Conservation (phyloP, 1,140 invertebrate genomes). For the Anadara kagoshimensis region DNA sequence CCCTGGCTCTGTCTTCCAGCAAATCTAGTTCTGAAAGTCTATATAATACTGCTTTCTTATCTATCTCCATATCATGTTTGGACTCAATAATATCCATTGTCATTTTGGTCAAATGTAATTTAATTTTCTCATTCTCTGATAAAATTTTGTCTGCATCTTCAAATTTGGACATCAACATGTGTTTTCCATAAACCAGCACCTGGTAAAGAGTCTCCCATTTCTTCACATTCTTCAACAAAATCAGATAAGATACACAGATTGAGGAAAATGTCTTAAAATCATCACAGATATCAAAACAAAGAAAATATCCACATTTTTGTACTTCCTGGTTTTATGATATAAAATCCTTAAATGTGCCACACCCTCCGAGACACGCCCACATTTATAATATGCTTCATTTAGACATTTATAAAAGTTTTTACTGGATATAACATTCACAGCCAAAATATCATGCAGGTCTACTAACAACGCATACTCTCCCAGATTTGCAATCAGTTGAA, state of each 20-base stretch:
- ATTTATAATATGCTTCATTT: constrained; percentile 35
- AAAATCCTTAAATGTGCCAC: constrained; percentile 31
- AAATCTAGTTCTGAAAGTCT: no score
- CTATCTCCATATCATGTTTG: constrained; percentile 27
- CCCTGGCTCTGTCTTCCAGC: no score
- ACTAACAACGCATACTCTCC: constrained; percentile 32
- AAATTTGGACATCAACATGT: constrained; percentile 33
- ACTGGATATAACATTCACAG: constrained; percentile 22
- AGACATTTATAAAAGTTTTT: constrained; percentile 27
- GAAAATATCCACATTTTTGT: constrained; percentile 38
- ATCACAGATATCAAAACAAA: constrained; percentile 40
- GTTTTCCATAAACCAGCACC: constrained; percentile 45
- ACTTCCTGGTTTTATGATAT: constrained; percentile 39
- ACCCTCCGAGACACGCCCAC: constrained; percentile 33
- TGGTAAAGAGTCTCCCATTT: constrained; percentile 14
- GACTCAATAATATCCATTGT: constrained; percentile 13
- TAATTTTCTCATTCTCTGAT: constrained; percentile 18
- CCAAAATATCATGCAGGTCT: constrained; percentile 22
- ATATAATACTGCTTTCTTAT: constrained; percentile 5
- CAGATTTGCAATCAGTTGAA: constrained; percentile 34
- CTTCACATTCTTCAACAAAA: constrained; percentile 40
- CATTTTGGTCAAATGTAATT: constrained; percentile 23
- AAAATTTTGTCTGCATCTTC: constrained; percentile 30
- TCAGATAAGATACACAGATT: constrained; percentile 16
- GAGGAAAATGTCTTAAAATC: constrained; percentile 44